These are phyloP conservation scores for Pagetopsis macropterus DNA, from an alignment of 2,797 vertebrate genomes.

Conservation along the genomic window DNA sequence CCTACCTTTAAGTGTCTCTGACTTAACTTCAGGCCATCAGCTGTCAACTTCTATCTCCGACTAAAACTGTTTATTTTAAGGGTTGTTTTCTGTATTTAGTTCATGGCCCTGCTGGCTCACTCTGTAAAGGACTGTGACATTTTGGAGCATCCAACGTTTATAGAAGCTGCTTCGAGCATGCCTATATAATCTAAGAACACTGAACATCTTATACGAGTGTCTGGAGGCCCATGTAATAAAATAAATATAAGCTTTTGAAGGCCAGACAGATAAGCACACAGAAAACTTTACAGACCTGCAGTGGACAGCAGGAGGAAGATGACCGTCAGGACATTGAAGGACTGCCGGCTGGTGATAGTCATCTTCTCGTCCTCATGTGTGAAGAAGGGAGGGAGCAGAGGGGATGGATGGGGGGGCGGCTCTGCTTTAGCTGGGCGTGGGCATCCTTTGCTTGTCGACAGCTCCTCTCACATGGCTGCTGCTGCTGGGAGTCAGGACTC, in stretches of 20 bases:
- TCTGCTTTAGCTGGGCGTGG: constrained; percentile 75
- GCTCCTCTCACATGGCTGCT: constrained; percentile 79
- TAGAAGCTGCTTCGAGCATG: constrained; percentile 12
- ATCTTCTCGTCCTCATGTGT: constrained; percentile 93
- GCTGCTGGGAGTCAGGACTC: constrained; percentile 63
- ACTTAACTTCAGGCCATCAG: constrained; percentile 43
- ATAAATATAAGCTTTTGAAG: constrained; percentile 4
- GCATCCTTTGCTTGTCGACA: constrained; percentile 72
- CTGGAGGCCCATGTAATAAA: constrained; percentile 7
- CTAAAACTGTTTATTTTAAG: constrained; percentile 14
- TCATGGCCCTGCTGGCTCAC: constrained; percentile 18
- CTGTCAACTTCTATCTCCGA: constrained; percentile 33
- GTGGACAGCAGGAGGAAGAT: constrained; percentile 90
- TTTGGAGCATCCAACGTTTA: constrained; percentile 12
- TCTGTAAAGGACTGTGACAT: constrained; percentile 17
- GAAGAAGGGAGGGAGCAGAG: constrained; percentile 68
- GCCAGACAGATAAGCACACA: constrained; percentile 38
- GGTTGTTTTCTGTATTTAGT: constrained; percentile 29
- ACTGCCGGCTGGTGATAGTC: constrained; percentile 93
- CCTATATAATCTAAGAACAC: constrained; percentile 1
- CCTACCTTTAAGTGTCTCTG: constrained; percentile 22
- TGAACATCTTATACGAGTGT: constrained; percentile 2
- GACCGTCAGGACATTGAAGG: constrained; percentile 91
- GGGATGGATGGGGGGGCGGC: constrained; percentile 43
- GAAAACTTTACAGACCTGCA: constrained; percentile 86